phyloP scores from a whole-genome alignment of 2,113 vertebrate species.

The Melanerpes aurifrons region DNA sequence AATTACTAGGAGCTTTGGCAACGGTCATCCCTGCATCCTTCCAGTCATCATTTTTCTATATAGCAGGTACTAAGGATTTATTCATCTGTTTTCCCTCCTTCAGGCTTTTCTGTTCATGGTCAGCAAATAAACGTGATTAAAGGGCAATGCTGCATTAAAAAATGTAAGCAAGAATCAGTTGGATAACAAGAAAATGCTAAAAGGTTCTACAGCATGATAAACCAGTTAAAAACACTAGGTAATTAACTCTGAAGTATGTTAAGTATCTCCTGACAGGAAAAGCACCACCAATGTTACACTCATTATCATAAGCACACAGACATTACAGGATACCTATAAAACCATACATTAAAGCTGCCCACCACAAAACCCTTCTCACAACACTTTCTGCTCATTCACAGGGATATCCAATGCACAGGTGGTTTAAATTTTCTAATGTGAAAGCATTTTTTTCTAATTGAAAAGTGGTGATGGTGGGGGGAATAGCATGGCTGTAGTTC shows the following conservation, averaged over 20 bases:
- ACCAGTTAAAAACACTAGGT: not conserved
- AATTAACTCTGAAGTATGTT: not conserved
- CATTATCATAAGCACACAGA: not conserved
- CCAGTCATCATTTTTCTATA: not conserved
- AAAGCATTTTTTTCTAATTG: not conserved
- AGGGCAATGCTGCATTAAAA: not conserved
- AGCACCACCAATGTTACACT: not conserved
- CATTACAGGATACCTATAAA: not conserved
- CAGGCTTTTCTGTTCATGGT: not conserved
- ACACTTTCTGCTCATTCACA: not conserved
- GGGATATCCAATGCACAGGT: not conserved
- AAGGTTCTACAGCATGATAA: not conserved
- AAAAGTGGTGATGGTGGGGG: not conserved
- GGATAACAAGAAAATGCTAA: not conserved
- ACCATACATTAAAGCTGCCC: not conserved
- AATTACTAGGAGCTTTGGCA: not conserved
- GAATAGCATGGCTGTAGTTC: not conserved
- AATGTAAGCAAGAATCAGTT: not conserved
- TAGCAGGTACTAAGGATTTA: not conserved
- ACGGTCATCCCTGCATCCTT: not conserved
- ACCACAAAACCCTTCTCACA: not conserved
- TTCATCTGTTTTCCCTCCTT: not conserved
- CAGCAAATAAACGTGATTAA: not conserved
- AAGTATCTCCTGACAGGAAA: not conserved
- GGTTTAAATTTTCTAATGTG: not conserved